A percentile compares a stretch with the other conserved stretches of the same genome.
phyloP scores from a whole-genome alignment of 2,797 vertebrate species.

The Furcifer pardalis region DNA sequence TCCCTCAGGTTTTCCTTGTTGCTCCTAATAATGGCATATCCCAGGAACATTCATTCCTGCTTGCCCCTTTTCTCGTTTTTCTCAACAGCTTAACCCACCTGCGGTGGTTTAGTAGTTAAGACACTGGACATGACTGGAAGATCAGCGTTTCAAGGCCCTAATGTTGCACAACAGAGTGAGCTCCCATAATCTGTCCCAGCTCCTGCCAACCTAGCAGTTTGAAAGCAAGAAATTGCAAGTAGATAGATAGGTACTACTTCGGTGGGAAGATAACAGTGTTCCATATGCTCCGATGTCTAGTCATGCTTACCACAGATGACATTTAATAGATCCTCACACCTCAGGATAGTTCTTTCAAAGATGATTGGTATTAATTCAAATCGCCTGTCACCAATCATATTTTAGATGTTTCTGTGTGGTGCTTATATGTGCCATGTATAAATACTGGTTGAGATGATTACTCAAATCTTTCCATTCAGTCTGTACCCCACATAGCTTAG shows the following conservation, averaged over 20 bases:
- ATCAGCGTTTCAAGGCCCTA: no score
- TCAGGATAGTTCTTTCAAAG: no score
- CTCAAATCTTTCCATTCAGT: not conserved
- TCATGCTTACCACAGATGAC: no score
- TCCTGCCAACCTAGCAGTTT: no score
- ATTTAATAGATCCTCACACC: not conserved
- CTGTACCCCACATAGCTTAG: not conserved
- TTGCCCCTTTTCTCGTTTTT: not conserved
- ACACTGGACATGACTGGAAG: no score
- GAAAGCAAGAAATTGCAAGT: no score
- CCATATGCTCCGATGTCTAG: no score
- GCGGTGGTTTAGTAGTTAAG: no score
- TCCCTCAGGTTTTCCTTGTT: not conserved
- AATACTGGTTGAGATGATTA: not conserved
- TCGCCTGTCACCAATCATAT: not conserved
- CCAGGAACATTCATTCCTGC: not conserved
- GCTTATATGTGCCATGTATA: not conserved
- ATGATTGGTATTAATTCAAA: not conserved
- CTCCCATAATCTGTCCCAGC: no score
- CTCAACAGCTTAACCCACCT: not conserved
- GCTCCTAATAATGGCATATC: not conserved
- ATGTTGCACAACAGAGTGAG: no score
- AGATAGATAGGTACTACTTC: no score
- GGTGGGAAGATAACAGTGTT: no score
- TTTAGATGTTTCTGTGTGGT: not conserved